Evolutionary conservation across 2,797 vertebrate genomes (phyloP).

Genomic region (Hydrolagus colliei): DNA sequence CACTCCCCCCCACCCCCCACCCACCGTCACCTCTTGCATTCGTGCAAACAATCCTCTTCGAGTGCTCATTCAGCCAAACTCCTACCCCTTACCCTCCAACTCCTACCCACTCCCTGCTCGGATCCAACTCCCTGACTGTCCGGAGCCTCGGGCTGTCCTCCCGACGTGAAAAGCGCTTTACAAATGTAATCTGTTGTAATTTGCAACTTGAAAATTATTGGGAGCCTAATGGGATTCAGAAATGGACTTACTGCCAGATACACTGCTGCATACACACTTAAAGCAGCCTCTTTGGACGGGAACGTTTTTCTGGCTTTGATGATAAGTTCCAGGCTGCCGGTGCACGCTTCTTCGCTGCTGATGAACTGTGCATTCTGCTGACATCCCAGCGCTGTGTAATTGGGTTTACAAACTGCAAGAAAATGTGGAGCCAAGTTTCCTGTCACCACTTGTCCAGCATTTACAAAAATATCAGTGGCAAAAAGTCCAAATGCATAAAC

Average conservation of each 20-base stretch:
- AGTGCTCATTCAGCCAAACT: no score
- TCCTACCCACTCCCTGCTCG: no score
- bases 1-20: background rate
- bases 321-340: conserved; percentile 85
- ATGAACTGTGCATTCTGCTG: conserved; percentile 89
- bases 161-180: no score
- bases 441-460: conserved; percentile 94
- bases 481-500: conserved; percentile 95
- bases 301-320: conserved; percentile 87
- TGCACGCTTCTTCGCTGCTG: conserved; percentile 86
- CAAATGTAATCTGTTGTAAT: no score
- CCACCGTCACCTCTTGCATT: background rate
- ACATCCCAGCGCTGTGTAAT: conserved; percentile 91
- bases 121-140: no score
- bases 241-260: conserved; percentile 85
- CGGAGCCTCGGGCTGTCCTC: no score
- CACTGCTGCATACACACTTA: conserved; percentile 84
- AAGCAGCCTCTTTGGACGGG: conserved; percentile 93
- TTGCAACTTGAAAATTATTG: conserved; percentile 30
- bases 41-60: background rate
- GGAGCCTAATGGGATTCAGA: background rate
- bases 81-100: no score
- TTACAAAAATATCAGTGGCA: conserved; percentile 96
- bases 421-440: conserved; percentile 96
- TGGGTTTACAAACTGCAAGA: conserved; percentile 91